phyloP scores from a whole-genome alignment of 2,797 vertebrate species.

The Enteromius afrohamiltoni region DNA sequence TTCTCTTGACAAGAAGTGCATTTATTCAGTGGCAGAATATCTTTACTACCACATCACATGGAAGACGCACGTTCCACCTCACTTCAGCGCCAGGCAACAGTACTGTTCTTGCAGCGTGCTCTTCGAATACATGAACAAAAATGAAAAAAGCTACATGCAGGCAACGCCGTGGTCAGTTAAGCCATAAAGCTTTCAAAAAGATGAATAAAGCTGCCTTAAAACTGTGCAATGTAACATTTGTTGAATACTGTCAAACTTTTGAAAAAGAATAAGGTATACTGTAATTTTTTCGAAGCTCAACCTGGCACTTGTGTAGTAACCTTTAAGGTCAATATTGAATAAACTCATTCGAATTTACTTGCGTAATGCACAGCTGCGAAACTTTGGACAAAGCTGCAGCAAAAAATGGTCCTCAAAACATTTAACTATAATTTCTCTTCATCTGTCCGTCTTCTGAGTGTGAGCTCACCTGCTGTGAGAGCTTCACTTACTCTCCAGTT shows the following conservation, averaged over 20 bases:
- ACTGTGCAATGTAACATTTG: background rate
- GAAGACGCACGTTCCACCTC: too few species aligned
- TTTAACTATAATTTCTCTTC: slow-evolving; percentile 50
- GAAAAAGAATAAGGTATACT: background rate
- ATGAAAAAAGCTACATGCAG: too few species aligned
- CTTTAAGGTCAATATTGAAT: background rate
- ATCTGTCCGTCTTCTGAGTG: slow-evolving; percentile 62
- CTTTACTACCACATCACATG: too few species aligned
- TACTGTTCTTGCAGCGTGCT: too few species aligned
- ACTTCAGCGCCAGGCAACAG: too few species aligned
- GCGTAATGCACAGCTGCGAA: background rate
- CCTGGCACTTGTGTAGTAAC: background rate
- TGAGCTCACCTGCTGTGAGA: slow-evolving; percentile 60
- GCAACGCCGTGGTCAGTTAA: too few species aligned
- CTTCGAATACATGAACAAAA: too few species aligned
- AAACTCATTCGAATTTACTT: background rate
- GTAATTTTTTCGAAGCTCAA: background rate
- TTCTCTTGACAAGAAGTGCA: too few species aligned
- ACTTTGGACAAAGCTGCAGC: background rate
- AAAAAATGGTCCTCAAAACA: background rate
- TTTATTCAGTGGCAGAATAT: too few species aligned
- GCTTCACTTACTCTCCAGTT: slow-evolving; percentile 50
- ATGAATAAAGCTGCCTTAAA: too few species aligned
- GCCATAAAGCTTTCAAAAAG: too few species aligned
- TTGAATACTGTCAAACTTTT: background rate